Percentiles rank a stretch among this genome's conserved stretches.
phyloP scores from a whole-genome alignment of 1,140 invertebrate genomes.

The Drosophila azteca region DNA sequence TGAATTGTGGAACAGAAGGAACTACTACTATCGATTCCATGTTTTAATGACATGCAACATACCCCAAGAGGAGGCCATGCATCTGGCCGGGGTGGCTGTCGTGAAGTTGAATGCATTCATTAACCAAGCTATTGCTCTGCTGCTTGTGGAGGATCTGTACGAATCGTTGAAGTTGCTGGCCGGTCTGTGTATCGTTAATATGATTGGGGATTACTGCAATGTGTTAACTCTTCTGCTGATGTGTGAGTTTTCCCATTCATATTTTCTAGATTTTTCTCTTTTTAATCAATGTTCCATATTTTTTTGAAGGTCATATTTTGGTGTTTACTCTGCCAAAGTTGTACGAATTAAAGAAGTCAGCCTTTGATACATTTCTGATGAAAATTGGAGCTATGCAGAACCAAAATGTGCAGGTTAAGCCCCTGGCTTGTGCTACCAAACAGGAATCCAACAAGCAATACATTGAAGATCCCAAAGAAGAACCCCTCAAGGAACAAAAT shows the following conservation, averaged over 20 bases:
- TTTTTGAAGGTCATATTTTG: conserved; percentile 26
- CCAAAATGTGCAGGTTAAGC: neutral
- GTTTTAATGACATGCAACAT: conserved; percentile 39
- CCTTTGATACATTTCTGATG: conserved; percentile 34
- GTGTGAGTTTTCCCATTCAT: conserved; percentile 32
- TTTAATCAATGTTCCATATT: too few relatives aligned
- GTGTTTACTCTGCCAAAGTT: conserved; percentile 64
- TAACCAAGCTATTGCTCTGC: conserved; percentile 19
- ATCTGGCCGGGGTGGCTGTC: conserved; percentile 33
- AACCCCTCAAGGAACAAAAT: neutral
- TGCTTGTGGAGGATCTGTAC: conserved; percentile 51
- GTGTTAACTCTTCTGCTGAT: conserved; percentile 48
- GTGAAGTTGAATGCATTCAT: conserved; percentile 32
- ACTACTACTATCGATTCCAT: conserved; percentile 8
- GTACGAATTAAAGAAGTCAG: conserved; percentile 43
- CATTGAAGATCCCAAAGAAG: too few relatives aligned
- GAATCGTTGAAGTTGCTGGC: conserved; percentile 51
- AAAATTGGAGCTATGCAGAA: neutral
- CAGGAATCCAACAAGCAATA: too few relatives aligned
- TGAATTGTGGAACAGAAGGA: conserved; percentile 22
- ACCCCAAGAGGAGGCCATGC: conserved; percentile 36
- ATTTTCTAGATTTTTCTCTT: neutral
- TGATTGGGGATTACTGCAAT: conserved; percentile 60
- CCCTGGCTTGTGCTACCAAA: neutral
- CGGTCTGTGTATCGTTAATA: conserved; percentile 40